phyloP scores from a whole-genome alignment of 2,113 vertebrate genomes.

The Pelobates fuscus region DNA sequence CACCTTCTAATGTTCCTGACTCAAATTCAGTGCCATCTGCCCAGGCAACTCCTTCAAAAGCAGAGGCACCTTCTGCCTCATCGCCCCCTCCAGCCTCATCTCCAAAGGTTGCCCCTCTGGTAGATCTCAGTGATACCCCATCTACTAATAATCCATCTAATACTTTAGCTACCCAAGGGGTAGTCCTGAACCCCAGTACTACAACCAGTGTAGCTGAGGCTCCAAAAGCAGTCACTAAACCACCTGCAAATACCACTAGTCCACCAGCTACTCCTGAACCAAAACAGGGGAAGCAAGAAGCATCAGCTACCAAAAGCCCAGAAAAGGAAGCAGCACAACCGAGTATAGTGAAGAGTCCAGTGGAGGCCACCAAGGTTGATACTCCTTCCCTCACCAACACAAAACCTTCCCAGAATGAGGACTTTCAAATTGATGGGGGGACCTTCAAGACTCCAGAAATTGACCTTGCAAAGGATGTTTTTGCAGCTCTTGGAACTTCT shows the following conservation, averaged over 20 bases:
- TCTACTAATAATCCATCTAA: slow-evolving; percentile 62
- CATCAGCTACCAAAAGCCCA: slow-evolving; percentile 65
- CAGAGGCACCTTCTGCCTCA: slow-evolving; percentile 50
- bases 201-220: slow-evolving; percentile 54
- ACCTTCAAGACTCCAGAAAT: slow-evolving; percentile 88
- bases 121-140: slow-evolving; percentile 84
- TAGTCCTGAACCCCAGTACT: slow-evolving; percentile 68
- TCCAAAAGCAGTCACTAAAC: slow-evolving; percentile 62
- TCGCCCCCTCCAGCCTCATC: slow-evolving; percentile 68
- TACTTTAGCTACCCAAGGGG: slow-evolving; percentile 68
- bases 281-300: slow-evolving; percentile 67
- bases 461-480: slow-evolving; percentile 90
- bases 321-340: slow-evolving; percentile 75
- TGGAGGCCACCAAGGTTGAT: slow-evolving; percentile 68
- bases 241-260: slow-evolving; percentile 60
- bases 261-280: slow-evolving; percentile 68
- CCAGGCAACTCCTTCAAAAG: slow-evolving; percentile 71
- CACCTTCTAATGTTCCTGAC: slow-evolving; percentile 71
- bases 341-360: slow-evolving; percentile 67
- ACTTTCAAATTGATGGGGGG: slow-evolving; percentile 91
- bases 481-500: slow-evolving; percentile 82
- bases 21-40: slow-evolving; percentile 61
- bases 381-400: slow-evolving; percentile 68
- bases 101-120: slow-evolving; percentile 80
- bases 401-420: slow-evolving; percentile 80